A percentile compares a stretch with the other conserved stretches of the same genome.
These are phyloP conservation scores for Caracal caracal DNA, from an alignment of 2,113 vertebrate genomes.

Conservation along the genomic window DNA sequence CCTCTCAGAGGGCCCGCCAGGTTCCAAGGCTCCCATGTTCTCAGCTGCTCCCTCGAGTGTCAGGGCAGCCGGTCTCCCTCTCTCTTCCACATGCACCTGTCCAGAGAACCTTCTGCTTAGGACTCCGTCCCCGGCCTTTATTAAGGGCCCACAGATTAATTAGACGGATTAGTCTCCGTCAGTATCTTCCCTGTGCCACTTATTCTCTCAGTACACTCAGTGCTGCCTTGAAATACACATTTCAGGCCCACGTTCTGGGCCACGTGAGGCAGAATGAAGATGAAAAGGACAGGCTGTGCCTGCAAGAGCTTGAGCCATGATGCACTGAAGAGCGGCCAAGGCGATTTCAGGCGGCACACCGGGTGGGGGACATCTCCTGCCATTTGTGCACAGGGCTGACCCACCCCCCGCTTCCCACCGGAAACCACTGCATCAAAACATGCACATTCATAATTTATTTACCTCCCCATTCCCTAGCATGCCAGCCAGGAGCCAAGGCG, in stretches of 20 bases:
- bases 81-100: not conserved
- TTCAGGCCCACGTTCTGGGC: not conserved
- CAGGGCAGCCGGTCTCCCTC: not conserved
- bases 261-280: not conserved
- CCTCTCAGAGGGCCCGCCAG: not conserved
- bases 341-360: not conserved
- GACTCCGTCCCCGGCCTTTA: not conserved
- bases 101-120: constrained; percentile 29
- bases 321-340: not conserved
- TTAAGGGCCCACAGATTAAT: not conserved
- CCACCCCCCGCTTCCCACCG: not conserved
- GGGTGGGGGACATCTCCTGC: not conserved
- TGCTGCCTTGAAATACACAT: not conserved
- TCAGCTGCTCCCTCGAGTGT: not conserved
- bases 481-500: constrained; percentile 79
- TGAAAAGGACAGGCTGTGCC: not conserved
- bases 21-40: not conserved
- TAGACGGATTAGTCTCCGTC: not conserved
- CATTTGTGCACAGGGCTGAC: not conserved
- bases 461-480: constrained; percentile 83
- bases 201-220: not conserved
- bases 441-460: constrained; percentile 83
- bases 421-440: constrained; percentile 62
- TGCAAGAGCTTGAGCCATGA: not conserved
- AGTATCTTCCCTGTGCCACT: not conserved